Conservation (phyloP, 1,140 invertebrate species). For the Gryllus bimaculatus region DNA sequence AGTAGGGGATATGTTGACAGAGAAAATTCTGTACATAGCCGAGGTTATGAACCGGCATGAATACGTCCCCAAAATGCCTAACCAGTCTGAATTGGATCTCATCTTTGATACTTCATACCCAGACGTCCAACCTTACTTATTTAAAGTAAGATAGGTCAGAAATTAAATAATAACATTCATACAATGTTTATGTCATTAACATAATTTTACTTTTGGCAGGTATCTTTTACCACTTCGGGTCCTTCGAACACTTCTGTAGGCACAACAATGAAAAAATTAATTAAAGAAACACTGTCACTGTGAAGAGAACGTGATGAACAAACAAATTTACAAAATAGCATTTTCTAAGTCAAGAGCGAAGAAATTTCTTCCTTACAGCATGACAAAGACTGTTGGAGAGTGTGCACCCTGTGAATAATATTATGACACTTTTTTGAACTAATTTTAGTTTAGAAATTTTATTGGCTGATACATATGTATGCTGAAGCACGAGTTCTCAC, state of each 20-base stretch:
- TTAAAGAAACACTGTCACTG: constrained; percentile 75
- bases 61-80: constrained; percentile 91
- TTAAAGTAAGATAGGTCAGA: constrained; percentile 51
- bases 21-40: constrained; percentile 87
- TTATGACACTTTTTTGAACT: neutral
- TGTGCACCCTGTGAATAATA: neutral
- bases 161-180: neutral
- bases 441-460: neutral
- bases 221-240: constrained; percentile 65
- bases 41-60: constrained; percentile 92
- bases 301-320: constrained; percentile 32
- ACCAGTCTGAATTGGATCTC: constrained; percentile 80
- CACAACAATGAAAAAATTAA: constrained; percentile 80
- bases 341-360: neutral
- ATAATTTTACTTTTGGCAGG: constrained; percentile 29
- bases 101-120: constrained; percentile 87
- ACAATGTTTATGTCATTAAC: neutral
- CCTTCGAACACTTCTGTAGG: constrained; percentile 63
- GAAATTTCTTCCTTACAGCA: neutral
- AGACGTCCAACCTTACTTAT: constrained; percentile 93
- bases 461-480: neutral
- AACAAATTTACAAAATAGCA: neutral
- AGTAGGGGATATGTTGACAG: constrained; percentile 81
- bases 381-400: neutral
- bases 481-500: neutral